Percentiles rank a stretch among this genome's conserved stretches.
Conservation (phyloP, 2,797 vertebrate species). For the Microhierax caerulescens region DNA sequence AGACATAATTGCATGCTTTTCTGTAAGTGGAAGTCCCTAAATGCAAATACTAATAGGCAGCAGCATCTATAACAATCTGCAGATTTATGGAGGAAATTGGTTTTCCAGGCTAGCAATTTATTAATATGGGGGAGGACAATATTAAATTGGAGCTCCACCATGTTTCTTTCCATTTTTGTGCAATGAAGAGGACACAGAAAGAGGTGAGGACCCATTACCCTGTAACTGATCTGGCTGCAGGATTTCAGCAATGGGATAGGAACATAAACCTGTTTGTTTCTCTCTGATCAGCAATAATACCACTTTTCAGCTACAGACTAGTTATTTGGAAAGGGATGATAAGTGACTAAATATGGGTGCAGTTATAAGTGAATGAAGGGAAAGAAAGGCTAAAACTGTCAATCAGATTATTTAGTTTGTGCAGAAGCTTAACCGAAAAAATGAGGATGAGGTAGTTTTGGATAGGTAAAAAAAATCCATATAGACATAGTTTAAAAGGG, state of each 20-base stretch:
- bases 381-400: neutral
- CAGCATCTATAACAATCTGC: slow-evolving; percentile 17
- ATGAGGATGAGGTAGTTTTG: neutral
- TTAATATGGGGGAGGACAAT: neutral
- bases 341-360: neutral
- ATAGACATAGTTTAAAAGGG: neutral
- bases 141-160: neutral
- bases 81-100: slow-evolving; percentile 32
- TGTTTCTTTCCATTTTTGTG: slow-evolving; percentile 17
- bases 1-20: slow-evolving; percentile 22
- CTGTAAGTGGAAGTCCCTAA: slow-evolving; percentile 22
- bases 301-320: neutral
- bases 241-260: neutral
- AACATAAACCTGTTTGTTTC: neutral
- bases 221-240: neutral
- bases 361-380: neutral
- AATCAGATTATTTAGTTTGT: neutral
- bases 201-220: neutral
- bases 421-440: neutral
- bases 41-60: slow-evolving; percentile 38
- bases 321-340: neutral
- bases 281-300: neutral
- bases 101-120: slow-evolving; percentile 11
- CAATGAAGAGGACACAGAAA: neutral
- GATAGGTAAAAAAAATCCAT: neutral